Conservation (phyloP, 2,113 vertebrate genomes). For the Hoplias malabaricus region DNA sequence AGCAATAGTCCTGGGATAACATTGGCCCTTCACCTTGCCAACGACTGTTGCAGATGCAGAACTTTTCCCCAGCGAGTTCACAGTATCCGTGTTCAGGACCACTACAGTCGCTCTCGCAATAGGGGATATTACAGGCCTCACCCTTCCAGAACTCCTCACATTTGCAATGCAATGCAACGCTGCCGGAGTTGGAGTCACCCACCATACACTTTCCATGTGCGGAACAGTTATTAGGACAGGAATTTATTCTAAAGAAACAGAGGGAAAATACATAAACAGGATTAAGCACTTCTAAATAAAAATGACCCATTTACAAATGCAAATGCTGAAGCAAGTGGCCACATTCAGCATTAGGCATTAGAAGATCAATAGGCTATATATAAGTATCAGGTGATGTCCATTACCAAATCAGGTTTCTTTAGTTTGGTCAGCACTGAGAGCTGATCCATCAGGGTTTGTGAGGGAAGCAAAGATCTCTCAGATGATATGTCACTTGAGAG, state of each 20-base stretch:
- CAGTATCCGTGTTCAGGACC: slow-evolving; percentile 97
- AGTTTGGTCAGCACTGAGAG: no score
- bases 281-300: not conserved
- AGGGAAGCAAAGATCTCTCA: no score
- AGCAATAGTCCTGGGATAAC: not conserved
- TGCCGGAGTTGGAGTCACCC: slow-evolving; percentile 77
- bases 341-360: no score
- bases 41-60: slow-evolving; percentile 97
- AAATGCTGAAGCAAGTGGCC: no score
- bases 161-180: slow-evolving; percentile 93
- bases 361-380: no score
- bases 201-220: slow-evolving; percentile 93
- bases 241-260: slow-evolving; percentile 89
- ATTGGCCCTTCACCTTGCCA: slow-evolving; percentile 85
- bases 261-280: not conserved
- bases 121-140: slow-evolving; percentile 94
- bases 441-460: no score
- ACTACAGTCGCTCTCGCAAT: slow-evolving; percentile 95
- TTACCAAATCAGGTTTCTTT: no score
- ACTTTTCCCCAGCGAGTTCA: slow-evolving; percentile 94
- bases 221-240: slow-evolving; percentile 97
- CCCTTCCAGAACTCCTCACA: slow-evolving; percentile 99
- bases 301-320: not conserved
- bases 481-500: no score
- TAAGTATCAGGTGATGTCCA: no score